A percentile compares a stretch with the other conserved stretches of the same genome.
phyloP scores from a whole-genome alignment of 2,113 vertebrate genomes.

The Tauraco erythrolophus region DNA sequence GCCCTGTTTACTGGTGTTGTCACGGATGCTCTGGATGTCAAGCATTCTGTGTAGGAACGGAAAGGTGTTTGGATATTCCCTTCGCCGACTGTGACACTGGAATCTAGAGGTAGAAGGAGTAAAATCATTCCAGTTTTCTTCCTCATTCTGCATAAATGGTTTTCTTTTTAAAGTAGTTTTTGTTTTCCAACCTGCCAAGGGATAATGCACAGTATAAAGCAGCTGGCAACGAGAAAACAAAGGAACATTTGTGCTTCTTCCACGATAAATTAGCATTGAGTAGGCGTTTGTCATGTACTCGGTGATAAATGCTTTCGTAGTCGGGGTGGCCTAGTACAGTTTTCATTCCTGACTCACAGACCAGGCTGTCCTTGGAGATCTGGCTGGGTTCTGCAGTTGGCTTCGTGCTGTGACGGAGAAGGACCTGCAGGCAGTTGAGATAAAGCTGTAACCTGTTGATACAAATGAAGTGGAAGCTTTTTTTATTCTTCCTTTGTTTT shows the following conservation, averaged over 20 bases:
- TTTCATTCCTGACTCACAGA: not conserved
- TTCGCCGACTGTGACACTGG: not conserved
- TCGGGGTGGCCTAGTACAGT: not conserved
- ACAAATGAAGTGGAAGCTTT: not conserved
- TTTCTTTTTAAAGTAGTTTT: not conserved
- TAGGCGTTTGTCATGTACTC: too few relatives aligned
- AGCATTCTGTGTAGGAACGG: not conserved
- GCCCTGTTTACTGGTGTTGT: not conserved
- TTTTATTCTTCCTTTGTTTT: not conserved
- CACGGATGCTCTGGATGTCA: too few relatives aligned
- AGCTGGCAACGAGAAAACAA: not conserved
- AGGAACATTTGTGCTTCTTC: not conserved
- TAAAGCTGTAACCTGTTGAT: not conserved
- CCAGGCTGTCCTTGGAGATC: not conserved
- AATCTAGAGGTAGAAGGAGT: not conserved
- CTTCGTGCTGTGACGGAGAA: not conserved
- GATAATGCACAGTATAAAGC: not conserved
- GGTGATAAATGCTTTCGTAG: not conserved
- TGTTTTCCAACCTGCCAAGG: not conserved
- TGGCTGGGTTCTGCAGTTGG: not conserved
- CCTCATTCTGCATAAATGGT: not conserved
- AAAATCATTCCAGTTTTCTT: not conserved
- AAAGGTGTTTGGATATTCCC: rapidly evolving
- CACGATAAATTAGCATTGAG: not conserved
- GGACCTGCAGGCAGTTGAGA: not conserved